A percentile compares a stretch with the other conserved stretches of the same genome.
Evolutionary conservation across 53 echinoderm and acorn worm genomes (phyloP).

Genomic region (Echinarachnius parma): DNA sequence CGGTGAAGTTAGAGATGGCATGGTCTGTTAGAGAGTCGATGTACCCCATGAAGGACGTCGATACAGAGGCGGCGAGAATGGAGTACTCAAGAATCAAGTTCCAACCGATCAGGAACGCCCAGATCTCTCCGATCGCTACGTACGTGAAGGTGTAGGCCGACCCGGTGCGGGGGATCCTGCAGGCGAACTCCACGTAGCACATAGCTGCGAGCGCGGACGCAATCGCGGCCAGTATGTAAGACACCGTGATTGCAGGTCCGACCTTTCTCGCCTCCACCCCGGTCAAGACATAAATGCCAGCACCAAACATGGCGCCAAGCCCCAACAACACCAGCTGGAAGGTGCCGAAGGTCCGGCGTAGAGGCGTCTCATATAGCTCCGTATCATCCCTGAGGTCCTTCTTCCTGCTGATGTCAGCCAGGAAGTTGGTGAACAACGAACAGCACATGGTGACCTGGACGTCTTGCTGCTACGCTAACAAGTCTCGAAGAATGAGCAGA

Average conservation of each 20-base stretch:
- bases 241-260: slow-evolving; percentile 69
- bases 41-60: slow-evolving; percentile 72
- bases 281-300: slow-evolving; percentile 75
- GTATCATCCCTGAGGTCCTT: background rate
- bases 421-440: background rate
- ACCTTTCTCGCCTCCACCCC: slow-evolving; percentile 66
- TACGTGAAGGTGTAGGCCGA: slow-evolving; percentile 80
- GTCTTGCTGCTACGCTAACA: too few relatives aligned
- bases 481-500: too few relatives aligned
- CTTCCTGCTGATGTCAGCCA: slow-evolving; percentile 1
- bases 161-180: slow-evolving; percentile 68
- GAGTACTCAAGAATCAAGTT: slow-evolving; percentile 74
- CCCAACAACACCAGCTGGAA: slow-evolving; percentile 61
- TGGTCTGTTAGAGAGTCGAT: slow-evolving; percentile 56
- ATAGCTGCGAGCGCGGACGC: slow-evolving; percentile 61
- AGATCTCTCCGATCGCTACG: slow-evolving; percentile 65
- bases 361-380: slow-evolving; percentile 16
- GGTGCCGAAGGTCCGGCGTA: slow-evolving; percentile 60
- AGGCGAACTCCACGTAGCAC: slow-evolving; percentile 81
- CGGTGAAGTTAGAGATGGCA: slow-evolving; percentile 55
- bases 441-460: too few relatives aligned
- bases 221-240: slow-evolving; percentile 65
- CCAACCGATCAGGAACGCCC: slow-evolving; percentile 85
- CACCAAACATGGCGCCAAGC: slow-evolving; percentile 69
- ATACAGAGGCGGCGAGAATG: slow-evolving; percentile 58